These are phyloP conservation scores for Plectus sambesii DNA, from an alignment of 1,140 invertebrate species.

Conservation along the genomic window DNA sequence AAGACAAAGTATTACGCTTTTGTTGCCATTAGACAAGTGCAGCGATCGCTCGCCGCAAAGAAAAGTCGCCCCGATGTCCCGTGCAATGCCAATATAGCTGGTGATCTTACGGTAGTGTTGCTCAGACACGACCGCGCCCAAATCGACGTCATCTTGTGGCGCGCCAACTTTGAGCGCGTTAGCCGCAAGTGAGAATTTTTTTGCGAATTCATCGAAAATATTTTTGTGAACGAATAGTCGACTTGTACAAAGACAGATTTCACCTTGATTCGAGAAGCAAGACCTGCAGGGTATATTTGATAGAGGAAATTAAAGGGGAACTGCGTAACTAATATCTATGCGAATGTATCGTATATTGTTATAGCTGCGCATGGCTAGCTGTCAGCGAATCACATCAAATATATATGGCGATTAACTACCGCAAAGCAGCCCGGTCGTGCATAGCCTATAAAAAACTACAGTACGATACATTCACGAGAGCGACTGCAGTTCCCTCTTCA, in stretches of 20 bases:
- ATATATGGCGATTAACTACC: background rate
- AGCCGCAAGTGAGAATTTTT: constrained; percentile 49
- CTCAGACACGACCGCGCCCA: background rate
- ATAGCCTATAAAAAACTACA: too few relatives aligned
- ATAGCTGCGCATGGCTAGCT: background rate
- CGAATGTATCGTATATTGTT: background rate
- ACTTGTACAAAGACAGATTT: constrained; percentile 56
- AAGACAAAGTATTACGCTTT: too few relatives aligned
- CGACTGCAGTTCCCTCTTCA: too few relatives aligned
- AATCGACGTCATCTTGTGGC: background rate
- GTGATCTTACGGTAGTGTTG: background rate
- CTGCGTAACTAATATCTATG: constrained; percentile 2
- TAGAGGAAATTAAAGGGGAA: background rate
- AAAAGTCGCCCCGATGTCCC: background rate
- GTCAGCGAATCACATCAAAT: background rate
- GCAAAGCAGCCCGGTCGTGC: background rate
- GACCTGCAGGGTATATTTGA: constrained; percentile 44
- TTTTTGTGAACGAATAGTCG: constrained; percentile 52
- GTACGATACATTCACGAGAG: too few relatives aligned
- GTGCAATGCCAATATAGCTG: background rate
- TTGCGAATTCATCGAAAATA: constrained; percentile 50
- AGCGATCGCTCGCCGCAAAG: background rate
- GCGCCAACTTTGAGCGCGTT: background rate
- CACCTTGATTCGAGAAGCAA: constrained; percentile 55
- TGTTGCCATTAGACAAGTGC: background rate